Evolutionary conservation across 2,113 vertebrate species (phyloP).

Genomic region (Spea bombifrons): DNA sequence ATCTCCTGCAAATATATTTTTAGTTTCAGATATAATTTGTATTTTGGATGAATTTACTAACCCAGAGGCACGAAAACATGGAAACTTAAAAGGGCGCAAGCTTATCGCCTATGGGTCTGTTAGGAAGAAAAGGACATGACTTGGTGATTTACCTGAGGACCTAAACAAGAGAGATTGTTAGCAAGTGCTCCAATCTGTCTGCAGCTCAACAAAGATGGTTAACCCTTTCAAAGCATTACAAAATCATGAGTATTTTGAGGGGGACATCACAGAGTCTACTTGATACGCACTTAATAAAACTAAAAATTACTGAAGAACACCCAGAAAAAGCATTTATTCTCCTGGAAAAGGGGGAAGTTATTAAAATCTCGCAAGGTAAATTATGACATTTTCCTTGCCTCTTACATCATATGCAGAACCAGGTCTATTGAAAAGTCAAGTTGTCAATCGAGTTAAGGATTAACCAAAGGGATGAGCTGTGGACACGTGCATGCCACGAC

Average conservation of each 20-base stretch:
- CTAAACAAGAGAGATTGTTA: slow-evolving; percentile 21
- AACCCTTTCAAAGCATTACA: not conserved
- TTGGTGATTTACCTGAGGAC: slow-evolving; percentile 30
- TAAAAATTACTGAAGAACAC: not conserved
- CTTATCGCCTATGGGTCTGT: slow-evolving; percentile 30
- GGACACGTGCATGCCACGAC: too few relatives aligned
- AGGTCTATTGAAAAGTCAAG: too few relatives aligned
- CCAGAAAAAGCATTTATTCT: too few relatives aligned
- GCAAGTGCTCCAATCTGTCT: not conserved
- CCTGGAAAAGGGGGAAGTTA: too few relatives aligned
- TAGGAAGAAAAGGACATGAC: slow-evolving; percentile 23
- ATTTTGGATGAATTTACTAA: slow-evolving; percentile 16
- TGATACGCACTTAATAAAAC: too few relatives aligned
- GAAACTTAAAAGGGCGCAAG: slow-evolving; percentile 29
- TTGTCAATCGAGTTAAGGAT: too few relatives aligned
- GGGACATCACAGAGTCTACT: not conserved
- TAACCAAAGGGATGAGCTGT: too few relatives aligned
- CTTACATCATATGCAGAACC: too few relatives aligned
- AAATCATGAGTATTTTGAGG: not conserved
- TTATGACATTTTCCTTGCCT: not conserved
- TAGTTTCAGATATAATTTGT: not conserved
- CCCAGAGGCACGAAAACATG: slow-evolving; percentile 17
- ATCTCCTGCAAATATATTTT: not conserved
- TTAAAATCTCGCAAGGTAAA: too few relatives aligned
- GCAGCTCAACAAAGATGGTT: slow-evolving; percentile 14